phyloP scores from a whole-genome alignment of 2,888 invertebrate species.

The Syrista parreyssii region DNA sequence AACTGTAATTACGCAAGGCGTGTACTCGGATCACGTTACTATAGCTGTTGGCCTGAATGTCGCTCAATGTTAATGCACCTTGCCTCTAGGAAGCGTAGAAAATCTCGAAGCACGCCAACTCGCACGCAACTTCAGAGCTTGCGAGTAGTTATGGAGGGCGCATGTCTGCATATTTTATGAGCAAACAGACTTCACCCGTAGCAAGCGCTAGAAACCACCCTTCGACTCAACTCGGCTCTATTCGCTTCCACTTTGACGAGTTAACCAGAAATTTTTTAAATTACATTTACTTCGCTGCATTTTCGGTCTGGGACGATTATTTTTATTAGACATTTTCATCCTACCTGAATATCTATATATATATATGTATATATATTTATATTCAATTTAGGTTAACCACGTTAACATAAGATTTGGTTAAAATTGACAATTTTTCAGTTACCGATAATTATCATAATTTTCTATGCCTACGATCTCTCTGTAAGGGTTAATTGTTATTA shows the following conservation, averaged over 20 bases:
- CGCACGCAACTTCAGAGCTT: conserved; percentile 57
- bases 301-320: neutral
- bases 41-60: neutral
- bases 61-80: neutral
- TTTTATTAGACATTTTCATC: neutral
- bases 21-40: neutral
- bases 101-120: conserved; percentile 49
- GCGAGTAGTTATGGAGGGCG: conserved; percentile 56
- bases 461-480: neutral
- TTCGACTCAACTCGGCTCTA: conserved; percentile 8
- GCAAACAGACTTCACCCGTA: conserved; percentile 58
- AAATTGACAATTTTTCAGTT: neutral
- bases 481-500: neutral
- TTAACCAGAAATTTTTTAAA: neutral
- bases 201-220: conserved; percentile 14
- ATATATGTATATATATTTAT: no score
- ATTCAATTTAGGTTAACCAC: no score
- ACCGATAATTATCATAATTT: neutral
- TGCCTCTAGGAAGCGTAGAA: conserved; percentile 41
- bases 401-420: neutral
- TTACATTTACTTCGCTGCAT: neutral
- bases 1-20: neutral
- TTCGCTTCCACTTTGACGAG: neutral
- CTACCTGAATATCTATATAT: neutral
- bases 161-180: conserved; percentile 63